Base-by-base conservation (phyloP, 2,797 vertebrate genomes). In the Chelmon rostratus region DNA sequence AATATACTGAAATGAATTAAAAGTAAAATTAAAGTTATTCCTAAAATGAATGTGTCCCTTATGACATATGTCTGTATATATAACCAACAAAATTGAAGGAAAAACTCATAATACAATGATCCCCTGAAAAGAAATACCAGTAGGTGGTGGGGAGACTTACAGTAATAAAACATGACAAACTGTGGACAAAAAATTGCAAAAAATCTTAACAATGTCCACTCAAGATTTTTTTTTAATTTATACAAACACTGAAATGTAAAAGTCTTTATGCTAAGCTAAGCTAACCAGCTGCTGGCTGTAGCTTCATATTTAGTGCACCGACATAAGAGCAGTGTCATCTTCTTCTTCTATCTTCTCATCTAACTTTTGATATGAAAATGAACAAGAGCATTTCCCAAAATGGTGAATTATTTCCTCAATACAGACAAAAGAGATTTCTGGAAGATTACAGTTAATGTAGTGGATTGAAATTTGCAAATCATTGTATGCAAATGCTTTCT, bases 21-120 rank as follows among this genome's bases (percentile, higher is more conserved):
- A 67, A 35, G 40, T 35, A 1, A 15, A 59, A 38, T 40, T 23
- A 3, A 56, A 38, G 5, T 37, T 68, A 4, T 1, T 12, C 31
- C 19, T 56, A 7, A n/a, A 37, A 44, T 62, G 33, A 47, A 13
- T 35, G 31, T 15, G 13, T 46, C 19, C 6, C 67, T 71, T 53
- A 23, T 49, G 40, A 59, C 6, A 49, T 12, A 46, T 47, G 42
- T 87, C 54, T 76, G 52, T 71, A 53, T 23, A 56, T 44, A 59
- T n/a, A 6, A 53, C 56, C 15, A 46, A 25, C 71, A 18, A 31
- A 69, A 35, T 52, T 28, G 4, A 63, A 57, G 9, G 9, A 21
- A 33, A 42, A 75, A 54, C 25, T 42, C 0, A 8, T 46, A 25
- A 49, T 28, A 8, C 33, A 31, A 58, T 16, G 6, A 65, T 50